Base-by-base conservation (phyloP, 2,797 vertebrate genomes). In the Sphenodon punctatus region DNA sequence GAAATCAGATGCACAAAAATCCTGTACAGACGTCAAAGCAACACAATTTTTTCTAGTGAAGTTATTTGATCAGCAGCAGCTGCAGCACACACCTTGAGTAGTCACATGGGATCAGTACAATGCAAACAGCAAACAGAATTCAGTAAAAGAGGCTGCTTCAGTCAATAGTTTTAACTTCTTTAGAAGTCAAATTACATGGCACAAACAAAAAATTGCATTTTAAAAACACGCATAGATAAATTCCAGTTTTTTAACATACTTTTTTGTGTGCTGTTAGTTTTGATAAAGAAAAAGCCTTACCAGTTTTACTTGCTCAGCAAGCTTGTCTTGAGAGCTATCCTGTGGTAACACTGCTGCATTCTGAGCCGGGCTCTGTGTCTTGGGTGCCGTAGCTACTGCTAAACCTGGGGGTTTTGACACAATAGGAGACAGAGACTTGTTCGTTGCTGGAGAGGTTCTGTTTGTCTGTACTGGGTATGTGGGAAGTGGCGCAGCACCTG, bases 261-360 rank as follows among this genome's bases (percentile, higher is more conserved):
- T 7, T 7, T 6, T 19, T 51, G 64, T 36, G 30, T 22, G 25
- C 10, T 13, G 12, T 41, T 32, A 8, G 34, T 39, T 67, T 64
- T 0, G 30, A 53, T 63, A 39, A 0, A 2, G 45, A 27, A 48
- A 17, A 19, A 39, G 3, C 42, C 96, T 95, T 84, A 99, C 97
- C 96, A 97, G 94, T 92, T 97, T 97, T 68, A 97, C 97, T 94
- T 98, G 98, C 88, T 98, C 97, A 7, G 96, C 95, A 87, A 97
- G 95, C 74, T 97, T 98, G 89, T 98, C 98, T 92, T 98, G 97
- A 79, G 96, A 94, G 75, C 92, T 94, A 63, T 98, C 97, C 91
- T 97, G 97, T 1, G 95, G 89, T 66, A 94, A 65, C 63, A 94
- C 97, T 51, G 94, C 76, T 1, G 89, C 66, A 77, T 88, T 96